Evolutionary conservation across 1,140 invertebrate species (phyloP).

Genomic region (Eulimnadia texana): DNA sequence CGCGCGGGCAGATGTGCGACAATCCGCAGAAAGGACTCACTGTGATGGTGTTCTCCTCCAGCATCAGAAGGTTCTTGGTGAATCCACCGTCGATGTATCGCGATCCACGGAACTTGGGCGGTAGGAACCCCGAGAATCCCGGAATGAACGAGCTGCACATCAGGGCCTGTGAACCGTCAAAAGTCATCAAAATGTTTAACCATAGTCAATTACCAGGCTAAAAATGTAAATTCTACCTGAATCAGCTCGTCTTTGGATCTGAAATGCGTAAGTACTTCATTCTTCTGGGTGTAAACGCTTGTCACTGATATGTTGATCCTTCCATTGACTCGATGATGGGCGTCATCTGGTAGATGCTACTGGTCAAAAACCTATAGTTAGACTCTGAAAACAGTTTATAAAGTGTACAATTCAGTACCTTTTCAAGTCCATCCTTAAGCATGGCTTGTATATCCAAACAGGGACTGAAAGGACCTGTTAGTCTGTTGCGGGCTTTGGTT

Average conservation of each 20-base stretch:
- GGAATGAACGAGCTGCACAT: conserved; percentile 91
- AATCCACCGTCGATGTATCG: conserved; percentile 94
- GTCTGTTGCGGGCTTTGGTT: conserved; percentile 66
- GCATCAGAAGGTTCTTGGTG: conserved; percentile 82
- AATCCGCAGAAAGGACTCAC: conserved; percentile 96
- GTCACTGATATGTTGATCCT: conserved; percentile 89
- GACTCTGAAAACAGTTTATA: not conserved
- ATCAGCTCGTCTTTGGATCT: conserved; percentile 81
- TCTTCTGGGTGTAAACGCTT: conserved; percentile 82
- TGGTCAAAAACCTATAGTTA: conserved; percentile 20
- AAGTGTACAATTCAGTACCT: conserved; percentile 29
- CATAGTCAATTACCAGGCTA: not conserved
- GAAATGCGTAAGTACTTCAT: conserved; percentile 87
- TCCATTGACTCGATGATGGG: conserved; percentile 74
- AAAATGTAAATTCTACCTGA: conserved; percentile 45
- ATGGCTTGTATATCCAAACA: conserved; percentile 84
- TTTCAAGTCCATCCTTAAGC: conserved; percentile 64
- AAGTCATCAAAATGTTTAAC: not conserved
- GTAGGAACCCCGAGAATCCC: conserved; percentile 83
- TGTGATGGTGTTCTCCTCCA: conserved; percentile 91
- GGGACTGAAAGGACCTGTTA: conserved; percentile 88
- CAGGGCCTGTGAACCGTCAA: conserved; percentile 46
- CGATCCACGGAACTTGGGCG: conserved; percentile 75
- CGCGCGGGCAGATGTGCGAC: conserved; percentile 78
- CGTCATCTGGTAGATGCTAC: conserved; percentile 77